A percentile compares a stretch with the other conserved stretches of the same genome.
These are phyloP conservation scores for Lampris incognitus DNA, from an alignment of 2,113 vertebrate species.

Conservation along the genomic window DNA sequence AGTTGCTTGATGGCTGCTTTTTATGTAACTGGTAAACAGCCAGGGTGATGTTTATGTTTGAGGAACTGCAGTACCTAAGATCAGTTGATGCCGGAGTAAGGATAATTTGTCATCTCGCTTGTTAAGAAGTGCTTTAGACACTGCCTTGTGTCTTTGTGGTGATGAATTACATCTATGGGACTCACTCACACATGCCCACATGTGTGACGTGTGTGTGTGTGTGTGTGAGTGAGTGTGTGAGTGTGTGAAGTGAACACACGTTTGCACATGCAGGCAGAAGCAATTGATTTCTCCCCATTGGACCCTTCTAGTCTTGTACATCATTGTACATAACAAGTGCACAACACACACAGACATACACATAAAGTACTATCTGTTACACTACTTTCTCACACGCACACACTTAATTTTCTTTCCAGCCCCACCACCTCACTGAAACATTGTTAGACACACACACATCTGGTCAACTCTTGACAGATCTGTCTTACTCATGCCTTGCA, in stretches of 20 bases:
- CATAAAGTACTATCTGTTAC: slow-evolving; percentile 54
- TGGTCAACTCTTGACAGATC: slow-evolving; percentile 64
- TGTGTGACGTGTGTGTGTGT: slow-evolving; percentile 22
- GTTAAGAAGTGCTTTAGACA: slow-evolving; percentile 69
- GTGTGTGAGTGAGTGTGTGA: neutral
- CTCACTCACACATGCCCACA: slow-evolving; percentile 40
- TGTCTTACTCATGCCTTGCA: slow-evolving; percentile 85
- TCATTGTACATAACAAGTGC: slow-evolving; percentile 44
- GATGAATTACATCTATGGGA: slow-evolving; percentile 47
- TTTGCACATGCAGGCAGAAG: slow-evolving; percentile 46
- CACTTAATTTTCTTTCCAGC: slow-evolving; percentile 13
- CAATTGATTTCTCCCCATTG: slow-evolving; percentile 1
- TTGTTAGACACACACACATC: slow-evolving; percentile 33
- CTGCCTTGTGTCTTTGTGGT: slow-evolving; percentile 32
- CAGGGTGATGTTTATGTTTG: slow-evolving; percentile 29
- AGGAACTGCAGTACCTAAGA: slow-evolving; percentile 60
- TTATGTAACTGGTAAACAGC: slow-evolving; percentile 41
- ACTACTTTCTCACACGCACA: slow-evolving; percentile 20
- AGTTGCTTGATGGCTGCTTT: slow-evolving; percentile 44
- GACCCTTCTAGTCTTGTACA: slow-evolving; percentile 29
- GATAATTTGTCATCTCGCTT: slow-evolving; percentile 35
- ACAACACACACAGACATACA: slow-evolving; percentile 7
- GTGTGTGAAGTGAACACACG: slow-evolving; percentile 27
- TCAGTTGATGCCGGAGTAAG: slow-evolving; percentile 40
- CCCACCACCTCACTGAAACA: neutral